phyloP scores from a whole-genome alignment of 2,113 vertebrate genomes.

The Xerus inauris region DNA sequence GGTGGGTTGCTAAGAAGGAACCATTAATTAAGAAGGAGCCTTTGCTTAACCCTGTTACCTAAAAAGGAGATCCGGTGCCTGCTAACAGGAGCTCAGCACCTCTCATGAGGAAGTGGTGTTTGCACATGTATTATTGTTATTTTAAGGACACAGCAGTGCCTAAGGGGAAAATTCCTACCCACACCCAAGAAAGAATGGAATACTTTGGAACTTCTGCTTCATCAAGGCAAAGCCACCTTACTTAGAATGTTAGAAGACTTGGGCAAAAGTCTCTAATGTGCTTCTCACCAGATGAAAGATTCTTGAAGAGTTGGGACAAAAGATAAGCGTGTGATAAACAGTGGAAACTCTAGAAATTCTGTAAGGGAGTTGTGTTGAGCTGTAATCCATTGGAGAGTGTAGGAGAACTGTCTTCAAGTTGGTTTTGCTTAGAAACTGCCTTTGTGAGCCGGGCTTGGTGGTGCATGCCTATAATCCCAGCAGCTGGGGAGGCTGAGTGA shows the following conservation, averaged over 20 bases:
- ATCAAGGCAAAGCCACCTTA: conserved; percentile 17
- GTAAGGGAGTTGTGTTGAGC: background rate
- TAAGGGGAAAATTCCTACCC: conserved; percentile 32
- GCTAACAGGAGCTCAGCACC: conserved; percentile 42
- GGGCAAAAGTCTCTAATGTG: background rate
- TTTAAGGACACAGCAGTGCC: conserved; percentile 40
- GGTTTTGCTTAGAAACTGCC: background rate
- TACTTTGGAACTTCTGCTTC: background rate
- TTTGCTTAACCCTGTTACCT: conserved; percentile 70
- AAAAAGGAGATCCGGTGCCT: conserved; percentile 57
- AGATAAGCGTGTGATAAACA: background rate
- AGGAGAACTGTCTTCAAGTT: background rate
- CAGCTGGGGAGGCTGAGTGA: too few species aligned
- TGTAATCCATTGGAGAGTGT: background rate
- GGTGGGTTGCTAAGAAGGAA: conserved; percentile 64
- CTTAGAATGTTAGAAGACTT: background rate
- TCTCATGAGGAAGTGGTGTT: conserved; percentile 15
- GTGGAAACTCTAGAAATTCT: conserved; percentile 1
- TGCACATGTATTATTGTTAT: conserved; percentile 47
- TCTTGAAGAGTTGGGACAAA: background rate
- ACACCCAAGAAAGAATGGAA: background rate
- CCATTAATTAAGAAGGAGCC: conserved; percentile 79
- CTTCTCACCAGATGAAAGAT: conserved; percentile 28
- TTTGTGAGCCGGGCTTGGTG: too few species aligned
- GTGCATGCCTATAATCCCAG: too few species aligned